Conservation (phyloP, 2,797 vertebrate genomes). For the Australoheros facetus region DNA sequence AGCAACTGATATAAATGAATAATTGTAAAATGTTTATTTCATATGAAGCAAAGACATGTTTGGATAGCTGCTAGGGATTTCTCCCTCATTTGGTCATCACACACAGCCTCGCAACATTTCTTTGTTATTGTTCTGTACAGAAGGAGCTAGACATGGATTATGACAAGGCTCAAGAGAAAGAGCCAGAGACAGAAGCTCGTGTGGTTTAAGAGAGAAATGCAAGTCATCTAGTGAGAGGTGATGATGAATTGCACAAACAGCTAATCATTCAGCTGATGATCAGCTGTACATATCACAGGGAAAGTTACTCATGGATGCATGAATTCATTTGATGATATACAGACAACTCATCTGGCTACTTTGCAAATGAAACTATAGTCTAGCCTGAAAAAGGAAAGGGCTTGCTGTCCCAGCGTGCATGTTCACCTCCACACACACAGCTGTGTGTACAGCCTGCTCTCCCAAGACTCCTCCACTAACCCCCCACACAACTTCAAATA, state of each 20-base stretch:
- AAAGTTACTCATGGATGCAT: background rate
- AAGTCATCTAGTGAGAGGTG: slow-evolving; percentile 14
- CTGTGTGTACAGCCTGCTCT: slow-evolving; percentile 62
- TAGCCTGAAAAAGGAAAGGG: slow-evolving; percentile 2
- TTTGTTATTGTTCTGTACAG: slow-evolving; percentile 52
- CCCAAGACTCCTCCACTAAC: slow-evolving; percentile 31
- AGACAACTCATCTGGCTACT: background rate
- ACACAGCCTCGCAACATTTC: slow-evolving; percentile 38
- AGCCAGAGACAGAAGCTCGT: slow-evolving; percentile 39
- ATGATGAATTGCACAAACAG: background rate
- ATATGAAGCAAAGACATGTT: slow-evolving; percentile 72
- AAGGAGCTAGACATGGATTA: slow-evolving; percentile 27
- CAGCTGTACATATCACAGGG: background rate
- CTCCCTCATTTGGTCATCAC: slow-evolving; percentile 74
- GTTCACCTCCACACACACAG: slow-evolving; percentile 59
- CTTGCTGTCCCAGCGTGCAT: slow-evolving; percentile 26
- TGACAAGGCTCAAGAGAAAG: slow-evolving; percentile 37
- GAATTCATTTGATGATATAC: background rate
- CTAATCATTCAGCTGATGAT: background rate
- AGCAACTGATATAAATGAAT: slow-evolving; percentile 62
- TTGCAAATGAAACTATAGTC: background rate
- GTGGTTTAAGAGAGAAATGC: background rate
- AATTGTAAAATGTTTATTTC: slow-evolving; percentile 64
- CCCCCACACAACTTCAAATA: slow-evolving; percentile 35
- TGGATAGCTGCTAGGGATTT: slow-evolving; percentile 72